Percentiles rank a stretch among this genome's conserved stretches.
phyloP scores from a whole-genome alignment of 1,140 invertebrate species.

The Lysiphlebus fabarum region DNA sequence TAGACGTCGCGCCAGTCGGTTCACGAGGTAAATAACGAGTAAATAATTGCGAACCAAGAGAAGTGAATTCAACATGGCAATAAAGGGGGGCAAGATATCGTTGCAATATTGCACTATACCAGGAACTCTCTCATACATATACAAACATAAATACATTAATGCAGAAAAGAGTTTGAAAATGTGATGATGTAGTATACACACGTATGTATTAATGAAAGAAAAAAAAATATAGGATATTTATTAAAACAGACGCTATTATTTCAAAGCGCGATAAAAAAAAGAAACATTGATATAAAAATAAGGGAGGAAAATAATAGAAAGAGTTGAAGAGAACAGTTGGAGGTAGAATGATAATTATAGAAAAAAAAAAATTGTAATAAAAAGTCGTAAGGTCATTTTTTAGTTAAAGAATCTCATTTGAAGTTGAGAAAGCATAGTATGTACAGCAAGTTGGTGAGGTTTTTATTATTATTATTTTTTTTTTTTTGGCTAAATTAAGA shows the following conservation, averaged over 20 bases:
- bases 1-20: conserved; percentile 43
- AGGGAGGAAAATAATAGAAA: conserved; percentile 5
- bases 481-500: conserved; percentile 29
- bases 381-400: conserved; percentile 8
- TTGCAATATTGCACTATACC: neutral
- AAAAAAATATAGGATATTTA: no score
- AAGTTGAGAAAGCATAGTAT: neutral
- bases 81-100: neutral
- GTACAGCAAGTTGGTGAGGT: conserved; percentile 15
- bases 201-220: neutral
- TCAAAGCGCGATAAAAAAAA: conserved; percentile 1
- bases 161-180: neutral
- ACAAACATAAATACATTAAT: no score
- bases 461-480: neutral
- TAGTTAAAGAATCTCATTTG: conserved; percentile 9
- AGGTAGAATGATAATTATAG: conserved; percentile 8
- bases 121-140: neutral
- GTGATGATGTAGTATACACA: neutral
- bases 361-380: neutral
- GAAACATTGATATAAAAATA: conserved; percentile 3
- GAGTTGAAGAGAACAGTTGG: neutral
- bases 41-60: conserved; percentile 49
- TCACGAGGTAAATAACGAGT: conserved; percentile 51
- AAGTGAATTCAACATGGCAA: conserved; percentile 32
- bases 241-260: conserved; percentile 2